phyloP scores from a whole-genome alignment of 2,888 invertebrate genomes.

The Ochlodes sylvanus region DNA sequence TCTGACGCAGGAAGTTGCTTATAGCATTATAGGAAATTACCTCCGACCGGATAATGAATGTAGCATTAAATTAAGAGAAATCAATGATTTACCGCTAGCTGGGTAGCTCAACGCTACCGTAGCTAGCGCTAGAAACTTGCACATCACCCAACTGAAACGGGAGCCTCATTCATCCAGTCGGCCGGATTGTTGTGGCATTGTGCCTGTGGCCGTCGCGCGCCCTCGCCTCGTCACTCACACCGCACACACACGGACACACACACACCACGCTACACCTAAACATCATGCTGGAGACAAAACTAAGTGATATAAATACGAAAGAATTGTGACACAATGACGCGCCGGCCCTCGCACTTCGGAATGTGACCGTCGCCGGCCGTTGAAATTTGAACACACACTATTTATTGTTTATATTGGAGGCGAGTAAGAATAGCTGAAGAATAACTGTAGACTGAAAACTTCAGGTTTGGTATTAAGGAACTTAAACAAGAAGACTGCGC shows the following conservation, averaged over 20 bases:
- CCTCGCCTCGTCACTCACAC: slow-evolving; percentile 3
- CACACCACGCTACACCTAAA: not conserved
- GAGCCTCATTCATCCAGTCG: not conserved
- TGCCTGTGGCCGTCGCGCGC: slow-evolving; percentile 11
- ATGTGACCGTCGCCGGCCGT: slow-evolving; percentile 9
- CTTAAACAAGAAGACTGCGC: too few relatives aligned
- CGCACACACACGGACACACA: slow-evolving; percentile 5
- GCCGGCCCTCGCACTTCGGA: slow-evolving; percentile 8
- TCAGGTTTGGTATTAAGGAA: too few relatives aligned
- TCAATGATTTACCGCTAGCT: too few relatives aligned
- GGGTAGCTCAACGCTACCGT: not conserved
- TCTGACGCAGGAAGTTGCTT: too few relatives aligned
- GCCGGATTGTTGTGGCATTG: slow-evolving; percentile 15
- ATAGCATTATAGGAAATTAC: too few relatives aligned
- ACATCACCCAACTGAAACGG: not conserved
- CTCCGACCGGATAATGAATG: too few relatives aligned
- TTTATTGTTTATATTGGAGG: not conserved
- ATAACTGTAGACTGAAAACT: not conserved
- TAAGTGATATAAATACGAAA: slow-evolving; percentile 11
- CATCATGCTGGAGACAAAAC: slow-evolving; percentile 5
- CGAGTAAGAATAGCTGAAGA: not conserved
- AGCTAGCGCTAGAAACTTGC: not conserved
- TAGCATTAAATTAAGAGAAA: too few relatives aligned
- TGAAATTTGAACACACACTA: not conserved
- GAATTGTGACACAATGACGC: slow-evolving; percentile 17